Percentiles rank a stretch among this genome's conserved stretches.
Conservation (phyloP, 2,113 vertebrate genomes). For the Tinamus guttatus region DNA sequence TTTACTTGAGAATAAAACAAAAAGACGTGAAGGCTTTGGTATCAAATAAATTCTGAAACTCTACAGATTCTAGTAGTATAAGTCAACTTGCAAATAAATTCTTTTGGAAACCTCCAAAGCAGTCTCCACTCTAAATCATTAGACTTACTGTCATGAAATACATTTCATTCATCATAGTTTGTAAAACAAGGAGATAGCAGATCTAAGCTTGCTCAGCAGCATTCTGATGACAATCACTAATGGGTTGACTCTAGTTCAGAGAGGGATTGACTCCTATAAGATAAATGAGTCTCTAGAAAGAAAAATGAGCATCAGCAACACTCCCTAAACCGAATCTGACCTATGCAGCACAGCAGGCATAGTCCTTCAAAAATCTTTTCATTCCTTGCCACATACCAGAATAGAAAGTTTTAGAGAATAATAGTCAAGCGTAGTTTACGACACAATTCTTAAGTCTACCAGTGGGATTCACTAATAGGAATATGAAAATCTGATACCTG, state of each 20-base stretch:
- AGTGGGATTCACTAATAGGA: not conserved
- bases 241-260: not conserved
- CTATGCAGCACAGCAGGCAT: not conserved
- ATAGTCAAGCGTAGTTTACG: not conserved
- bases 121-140: not conserved
- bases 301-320: not conserved
- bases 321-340: not conserved
- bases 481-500: not conserved
- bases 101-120: not conserved
- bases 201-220: conserved; percentile 6
- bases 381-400: not conserved
- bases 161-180: not conserved
- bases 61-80: not conserved
- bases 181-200: not conserved
- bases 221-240: conserved; percentile 26
- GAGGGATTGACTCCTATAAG: not conserved
- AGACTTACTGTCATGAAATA: not conserved
- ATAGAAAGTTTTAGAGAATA: not conserved
- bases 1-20: not conserved
- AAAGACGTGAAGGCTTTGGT: not conserved
- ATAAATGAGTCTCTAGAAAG: not conserved
- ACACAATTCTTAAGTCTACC: not conserved
- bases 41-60: not conserved
- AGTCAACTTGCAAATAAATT: not conserved
- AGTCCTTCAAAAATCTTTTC: conserved; percentile 8